Evolutionary conservation across 2,888 invertebrate genomes (phyloP).

Genomic region (Embidobia sp.): DNA sequence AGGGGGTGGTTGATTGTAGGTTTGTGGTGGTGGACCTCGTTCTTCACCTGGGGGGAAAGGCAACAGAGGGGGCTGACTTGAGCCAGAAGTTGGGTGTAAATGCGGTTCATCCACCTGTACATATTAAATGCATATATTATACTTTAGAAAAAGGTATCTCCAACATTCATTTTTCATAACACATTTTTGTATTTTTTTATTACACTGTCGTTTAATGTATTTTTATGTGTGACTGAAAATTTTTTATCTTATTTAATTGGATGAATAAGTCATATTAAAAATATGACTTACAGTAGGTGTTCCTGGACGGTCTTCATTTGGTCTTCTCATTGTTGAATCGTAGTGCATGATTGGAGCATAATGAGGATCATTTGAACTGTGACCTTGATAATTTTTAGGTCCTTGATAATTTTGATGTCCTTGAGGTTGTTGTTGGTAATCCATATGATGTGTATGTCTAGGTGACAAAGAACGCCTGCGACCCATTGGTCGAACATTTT

Average conservation of each 20-base stretch:
- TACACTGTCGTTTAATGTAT: no score
- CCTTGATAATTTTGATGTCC: constrained; percentile 74
- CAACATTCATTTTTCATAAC: no score
- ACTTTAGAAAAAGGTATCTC: no score
- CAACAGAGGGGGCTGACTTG: constrained; percentile 75
- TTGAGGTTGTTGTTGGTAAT: constrained; percentile 73
- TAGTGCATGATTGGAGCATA: constrained; percentile 78
- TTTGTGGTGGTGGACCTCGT: constrained; percentile 74
- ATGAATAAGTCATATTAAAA: no score
- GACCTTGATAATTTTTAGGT: constrained; percentile 77
- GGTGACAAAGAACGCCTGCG: constrained; percentile 78
- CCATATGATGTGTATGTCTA: constrained; percentile 75
- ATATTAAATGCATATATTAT: constrained; percentile 3
- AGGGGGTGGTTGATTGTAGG: constrained; percentile 72
- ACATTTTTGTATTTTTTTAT: no score
- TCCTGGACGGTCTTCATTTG: constrained; percentile 85
- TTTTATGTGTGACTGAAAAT: no score
- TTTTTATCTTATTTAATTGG: no score
- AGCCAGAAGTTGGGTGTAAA: constrained; percentile 73
- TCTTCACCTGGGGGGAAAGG: constrained; percentile 80
- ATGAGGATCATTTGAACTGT: constrained; percentile 75
- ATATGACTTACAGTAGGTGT: constrained; percentile 87
- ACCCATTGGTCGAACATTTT: constrained; percentile 74
- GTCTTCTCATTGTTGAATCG: constrained; percentile 76
- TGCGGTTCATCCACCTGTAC: constrained; percentile 78